phyloP scores from a whole-genome alignment of 2,113 vertebrate genomes.

The Prionailurus viverrinus region DNA sequence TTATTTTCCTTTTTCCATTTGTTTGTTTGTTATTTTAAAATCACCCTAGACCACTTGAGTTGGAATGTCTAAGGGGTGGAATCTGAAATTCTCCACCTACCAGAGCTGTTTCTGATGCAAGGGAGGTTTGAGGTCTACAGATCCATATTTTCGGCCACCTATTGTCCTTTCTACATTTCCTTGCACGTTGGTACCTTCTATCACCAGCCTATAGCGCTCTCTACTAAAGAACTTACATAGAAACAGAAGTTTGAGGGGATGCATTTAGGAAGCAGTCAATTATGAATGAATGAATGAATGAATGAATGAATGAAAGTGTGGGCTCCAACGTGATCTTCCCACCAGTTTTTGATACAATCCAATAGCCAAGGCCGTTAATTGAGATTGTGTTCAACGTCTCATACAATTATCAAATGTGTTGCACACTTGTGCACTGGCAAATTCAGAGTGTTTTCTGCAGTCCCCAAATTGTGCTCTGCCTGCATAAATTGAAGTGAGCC shows the following conservation, averaged over 20 bases:
- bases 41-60: background rate
- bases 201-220: background rate
- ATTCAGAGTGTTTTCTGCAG: background rate
- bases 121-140: background rate
- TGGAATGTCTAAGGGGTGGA: background rate
- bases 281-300: background rate
- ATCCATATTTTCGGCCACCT: background rate
- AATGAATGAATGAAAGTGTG: background rate
- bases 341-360: background rate
- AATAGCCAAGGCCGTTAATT: background rate
- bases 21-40: background rate
- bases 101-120: background rate
- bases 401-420: background rate
- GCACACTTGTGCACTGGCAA: background rate
- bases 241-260: background rate
- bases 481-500: background rate
- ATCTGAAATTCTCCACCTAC: background rate
- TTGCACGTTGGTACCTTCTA: background rate
- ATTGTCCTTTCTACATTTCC: background rate
- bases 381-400: background rate
- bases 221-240: background rate
- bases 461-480: background rate
- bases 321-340: background rate
- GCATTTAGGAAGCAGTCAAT: background rate
- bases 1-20: background rate